Conservation (phyloP, 2,113 vertebrate species). For the Empidonax traillii region DNA sequence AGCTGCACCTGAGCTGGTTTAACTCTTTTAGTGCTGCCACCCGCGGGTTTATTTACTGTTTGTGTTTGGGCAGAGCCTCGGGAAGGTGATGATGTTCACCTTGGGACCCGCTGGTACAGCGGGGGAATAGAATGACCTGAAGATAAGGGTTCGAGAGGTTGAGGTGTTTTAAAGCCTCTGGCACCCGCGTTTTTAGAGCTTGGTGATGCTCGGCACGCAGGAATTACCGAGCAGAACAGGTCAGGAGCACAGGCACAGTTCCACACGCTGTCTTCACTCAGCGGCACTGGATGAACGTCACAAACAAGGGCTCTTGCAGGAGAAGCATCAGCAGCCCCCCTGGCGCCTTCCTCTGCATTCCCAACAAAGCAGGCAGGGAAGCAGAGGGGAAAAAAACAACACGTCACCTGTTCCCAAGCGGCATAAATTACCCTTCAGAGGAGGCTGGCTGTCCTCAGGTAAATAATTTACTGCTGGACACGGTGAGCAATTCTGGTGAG, state of each 20-base stretch:
- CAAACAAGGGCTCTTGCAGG: not conserved
- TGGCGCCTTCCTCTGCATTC: not conserved
- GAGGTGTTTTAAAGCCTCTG: not conserved
- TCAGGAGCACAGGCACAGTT: not conserved
- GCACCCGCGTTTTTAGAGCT: rapidly evolving
- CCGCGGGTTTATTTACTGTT: not conserved
- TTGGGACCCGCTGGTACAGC: not conserved
- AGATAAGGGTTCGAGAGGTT: not conserved
- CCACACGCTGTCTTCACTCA: rapidly evolving
- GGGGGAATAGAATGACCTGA: not conserved
- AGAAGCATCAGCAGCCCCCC: not conserved
- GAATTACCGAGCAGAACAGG: rapidly evolving
- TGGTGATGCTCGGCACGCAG: rapidly evolving
- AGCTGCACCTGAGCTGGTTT: not conserved
- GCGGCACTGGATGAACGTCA: rapidly evolving
- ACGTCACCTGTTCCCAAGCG: not conserved
- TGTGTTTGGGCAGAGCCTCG: not conserved
- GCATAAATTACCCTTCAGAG: not conserved
- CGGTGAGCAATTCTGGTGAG: not conserved
- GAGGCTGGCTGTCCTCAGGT: not conserved
- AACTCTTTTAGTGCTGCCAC: not conserved
- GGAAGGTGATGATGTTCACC: not conserved
- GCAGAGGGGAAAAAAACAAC: not conserved
- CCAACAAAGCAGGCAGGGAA: not conserved
- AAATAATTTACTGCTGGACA: not conserved